Evolutionary conservation across 1,140 invertebrate genomes (phyloP), one percentile per base, ranked within the genome.

Genomic region (Anastrepha ludens): DNA sequence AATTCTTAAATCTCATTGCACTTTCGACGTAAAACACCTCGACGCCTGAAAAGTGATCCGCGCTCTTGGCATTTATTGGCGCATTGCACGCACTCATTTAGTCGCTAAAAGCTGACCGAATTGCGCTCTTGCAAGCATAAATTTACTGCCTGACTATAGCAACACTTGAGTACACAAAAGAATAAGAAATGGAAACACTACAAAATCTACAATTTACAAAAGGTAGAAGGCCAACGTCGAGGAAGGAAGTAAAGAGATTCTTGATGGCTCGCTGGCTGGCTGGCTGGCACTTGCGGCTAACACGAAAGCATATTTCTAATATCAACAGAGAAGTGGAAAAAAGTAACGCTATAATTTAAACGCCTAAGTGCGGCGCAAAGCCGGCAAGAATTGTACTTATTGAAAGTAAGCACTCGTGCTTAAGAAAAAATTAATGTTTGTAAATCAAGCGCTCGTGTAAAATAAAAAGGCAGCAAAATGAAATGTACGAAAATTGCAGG

Each of bases 281-380:
- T 81, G 47, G 44, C 74, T 81, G 67, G 67, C 15, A 55, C 74
- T 81, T 55, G 74, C 74, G 74, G 74, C 74, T 41, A 81, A 50
- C 47, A 55, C 74, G 74, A 81, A 81, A 81, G n/a, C 74, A 81
- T 81, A 55, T 81, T 81, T 81, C 74, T 81, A 81, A 81, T 81
- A 81, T 81, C 44, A 50, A 81, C 74, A 81, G 55, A 58, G n/a
- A 81, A 29, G 8, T 3, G 20, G 3, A 55, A n/a, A 8, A 55
- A 81, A n/a, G 15, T 8, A 81, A 81, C 9, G 74, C 74, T 55
- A 50, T 81, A 81, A 55, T 81, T 81, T 81, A 55, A 81, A 58
- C 47, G 74, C n/a, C 47, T 55, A 81, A 81, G 74, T 81, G 74
- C 47, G n/a, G 74, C 74, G 74, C 74, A 50, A 81, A 81, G 74